Base-by-base conservation (phyloP, 2,113 vertebrate species). In the Pantherophis guttatus region DNA sequence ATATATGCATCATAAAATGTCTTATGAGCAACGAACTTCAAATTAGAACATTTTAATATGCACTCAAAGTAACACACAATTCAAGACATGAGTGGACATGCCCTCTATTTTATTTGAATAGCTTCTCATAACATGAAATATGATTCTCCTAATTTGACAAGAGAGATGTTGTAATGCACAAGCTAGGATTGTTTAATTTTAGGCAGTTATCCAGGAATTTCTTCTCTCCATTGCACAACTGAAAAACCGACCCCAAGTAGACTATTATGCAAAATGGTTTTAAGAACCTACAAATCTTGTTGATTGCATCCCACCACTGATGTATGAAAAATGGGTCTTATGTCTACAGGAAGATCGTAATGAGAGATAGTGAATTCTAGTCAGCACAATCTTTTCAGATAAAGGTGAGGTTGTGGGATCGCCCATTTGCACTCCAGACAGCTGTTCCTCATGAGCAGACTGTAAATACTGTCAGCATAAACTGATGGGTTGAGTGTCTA, bases 1-100 rank as follows among this genome's bases (percentile, higher is more conserved):
- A 50, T 87, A 24, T 52, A 87, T 87, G 48, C 48, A 86, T 86
- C 54, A 59, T 57, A 52, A 65, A 29, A 54, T 29, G 50, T 26
- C 89, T 85, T 93, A 62, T 87, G 92, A 48, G 75, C 75, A 81
- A 90, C 89, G 54, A 93, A 65, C 75, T 87, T 93, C 92, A 90
- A 65, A 21, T 93, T 55, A 59, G 8, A 58, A 21, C 23, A 87
- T 55, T 58, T n/a, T 26, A 3, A 23, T 0, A 0, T 50, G 62
- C 19, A 1, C 75, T 57, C 26, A 44, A 62, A 15, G 9, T n/a
- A 13, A 50, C 3, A 33, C 33, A 54, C 26, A 54, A 53, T 92
- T 26, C 33, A 62, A 86, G 57, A 89, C 90, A n/a, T 52, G 48
- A 86, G 57, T 55, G 48, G 55, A 33, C 92, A 50, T 87, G 88